Conservation (phyloP, 2,113 vertebrate genomes). For the Spizaetus ornatus region DNA sequence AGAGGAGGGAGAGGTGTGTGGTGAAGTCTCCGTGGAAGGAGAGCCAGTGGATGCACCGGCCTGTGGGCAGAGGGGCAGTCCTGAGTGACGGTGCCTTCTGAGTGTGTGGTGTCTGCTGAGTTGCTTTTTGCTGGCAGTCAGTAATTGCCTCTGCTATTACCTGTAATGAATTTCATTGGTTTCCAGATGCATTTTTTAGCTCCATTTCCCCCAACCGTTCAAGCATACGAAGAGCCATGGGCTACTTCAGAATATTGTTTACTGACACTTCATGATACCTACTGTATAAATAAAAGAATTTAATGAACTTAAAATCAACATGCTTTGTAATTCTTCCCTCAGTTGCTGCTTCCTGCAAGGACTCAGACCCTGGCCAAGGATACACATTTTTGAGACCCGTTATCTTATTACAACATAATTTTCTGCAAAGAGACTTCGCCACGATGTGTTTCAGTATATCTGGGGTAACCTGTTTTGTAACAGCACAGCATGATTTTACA, state of each 20-base stretch:
- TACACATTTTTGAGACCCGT: accelerated
- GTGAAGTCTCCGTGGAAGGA: not conserved
- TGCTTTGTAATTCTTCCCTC: not conserved
- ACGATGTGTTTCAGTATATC: not conserved
- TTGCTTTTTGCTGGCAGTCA: not conserved
- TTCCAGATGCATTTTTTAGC: not conserved
- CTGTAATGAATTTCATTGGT: not conserved
- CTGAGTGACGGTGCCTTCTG: not conserved
- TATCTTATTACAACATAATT: not conserved
- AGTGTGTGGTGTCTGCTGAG: not conserved
- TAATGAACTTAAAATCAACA: not conserved
- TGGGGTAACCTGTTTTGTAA: not conserved
- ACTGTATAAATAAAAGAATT: not conserved
- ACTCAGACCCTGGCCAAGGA: not conserved
- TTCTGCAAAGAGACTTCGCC: not conserved
- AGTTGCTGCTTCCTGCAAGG: not conserved
- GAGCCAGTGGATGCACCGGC: not conserved
- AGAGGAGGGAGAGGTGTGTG: not conserved
- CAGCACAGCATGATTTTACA: not conserved
- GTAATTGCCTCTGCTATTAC: not conserved
- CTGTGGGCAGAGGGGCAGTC: not conserved
- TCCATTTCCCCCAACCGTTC: not conserved
- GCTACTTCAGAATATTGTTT: not conserved
- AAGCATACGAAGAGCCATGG: not conserved
- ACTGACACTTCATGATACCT: not conserved